Percentiles rank a stretch among this genome's conserved stretches.
phyloP scores from a whole-genome alignment of 2,113 vertebrate genomes.

The Jaculus jaculus region DNA sequence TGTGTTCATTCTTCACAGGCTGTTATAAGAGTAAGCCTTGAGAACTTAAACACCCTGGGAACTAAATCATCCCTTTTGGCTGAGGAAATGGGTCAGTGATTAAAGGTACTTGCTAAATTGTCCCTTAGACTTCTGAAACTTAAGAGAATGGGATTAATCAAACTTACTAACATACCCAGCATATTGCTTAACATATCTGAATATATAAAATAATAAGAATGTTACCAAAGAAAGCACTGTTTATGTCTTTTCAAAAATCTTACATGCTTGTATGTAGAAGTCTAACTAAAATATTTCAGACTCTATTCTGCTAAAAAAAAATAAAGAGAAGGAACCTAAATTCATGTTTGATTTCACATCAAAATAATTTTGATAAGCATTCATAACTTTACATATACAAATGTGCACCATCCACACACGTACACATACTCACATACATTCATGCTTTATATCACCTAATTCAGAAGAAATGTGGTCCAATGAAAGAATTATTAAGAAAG shows the following conservation, averaged over 20 bases:
- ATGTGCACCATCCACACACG: not conserved
- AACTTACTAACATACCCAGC: not conserved
- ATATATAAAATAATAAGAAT: not conserved
- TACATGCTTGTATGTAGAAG: not conserved
- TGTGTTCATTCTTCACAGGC: not conserved
- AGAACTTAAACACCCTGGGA: not conserved
- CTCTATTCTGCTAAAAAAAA: constrained; percentile 21
- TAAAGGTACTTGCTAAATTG: too few relatives aligned
- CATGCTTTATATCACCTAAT: not conserved
- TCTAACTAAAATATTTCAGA: constrained; percentile 40
- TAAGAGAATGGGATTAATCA: not conserved
- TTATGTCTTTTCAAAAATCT: not conserved
- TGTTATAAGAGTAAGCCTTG: not conserved
- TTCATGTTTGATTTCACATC: not conserved
- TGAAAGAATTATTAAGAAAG: not conserved
- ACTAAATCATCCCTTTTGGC: not conserved
- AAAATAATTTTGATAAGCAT: not conserved
- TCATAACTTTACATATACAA: not conserved
- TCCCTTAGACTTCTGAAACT: not conserved
- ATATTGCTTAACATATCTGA: not conserved
- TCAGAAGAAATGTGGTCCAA: not conserved
- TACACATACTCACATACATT: not conserved
- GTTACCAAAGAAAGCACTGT: not conserved
- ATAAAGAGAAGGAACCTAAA: not conserved
- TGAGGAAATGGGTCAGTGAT: too few relatives aligned